Evolutionary conservation across 2,797 vertebrate genomes (phyloP), one percentile per base, ranked within the genome.

Genomic region (Odontamblyopus rebecca): DNA sequence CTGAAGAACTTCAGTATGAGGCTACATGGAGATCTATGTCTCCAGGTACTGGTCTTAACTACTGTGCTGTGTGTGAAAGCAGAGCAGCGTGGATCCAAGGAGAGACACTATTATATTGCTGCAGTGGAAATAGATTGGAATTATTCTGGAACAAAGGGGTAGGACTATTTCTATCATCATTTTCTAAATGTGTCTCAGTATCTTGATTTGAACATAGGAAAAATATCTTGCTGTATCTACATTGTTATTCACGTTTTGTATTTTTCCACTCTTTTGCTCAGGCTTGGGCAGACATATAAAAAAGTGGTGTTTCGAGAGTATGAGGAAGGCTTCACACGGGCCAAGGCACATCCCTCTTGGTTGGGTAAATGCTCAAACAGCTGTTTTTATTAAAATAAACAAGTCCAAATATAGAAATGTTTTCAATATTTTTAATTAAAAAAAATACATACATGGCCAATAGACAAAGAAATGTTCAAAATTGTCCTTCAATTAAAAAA

Each of bases 231-330:
- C 2, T 68, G 4, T 18, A 30, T 27, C 19, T 82, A 5, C 68
- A 76, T 0, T 51, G 27, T 67, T 19, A 19, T 32, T 51, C 27
- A 67, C 30, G 2, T 27, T 44, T 76, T 54, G 68, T 65, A 3
- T 29, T 64, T 54, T 78, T 79, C 68, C 30, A 56, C 67, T 32
- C 53, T 26, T 6, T 70, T 63, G 2, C 23, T n/a, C 59, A 95
- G 93, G 38, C 62, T 50, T 38, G 85, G 82, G 74, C 78, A 88
- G 74, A 84, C 91, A 32, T 97, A 96, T 91, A 95, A 93, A 92
- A 99, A 99, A 93, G 95, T 95, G 81, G 95, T 97, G 59, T 99
- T 95, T 90, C 95, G 95, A 82, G 97, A 98, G 61, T 99, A 97
- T 91, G 96, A 98, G 74, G 83, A 83, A 85, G 90, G 86, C 87